These are phyloP conservation scores for Physocephala rufipes DNA, from an alignment of 2,888 invertebrate genomes.

Conservation along the genomic window DNA sequence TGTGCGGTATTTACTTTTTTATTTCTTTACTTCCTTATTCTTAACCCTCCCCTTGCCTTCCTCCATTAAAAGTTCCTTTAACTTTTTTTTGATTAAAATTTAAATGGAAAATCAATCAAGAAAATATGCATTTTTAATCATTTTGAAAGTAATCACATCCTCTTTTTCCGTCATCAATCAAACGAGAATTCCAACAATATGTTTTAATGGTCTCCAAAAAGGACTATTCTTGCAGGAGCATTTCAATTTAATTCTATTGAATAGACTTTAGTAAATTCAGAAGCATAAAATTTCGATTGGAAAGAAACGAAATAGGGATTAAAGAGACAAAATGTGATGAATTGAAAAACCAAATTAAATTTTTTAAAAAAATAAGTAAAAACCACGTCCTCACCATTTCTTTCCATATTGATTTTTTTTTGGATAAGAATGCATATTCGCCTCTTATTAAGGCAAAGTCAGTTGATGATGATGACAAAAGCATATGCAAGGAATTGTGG, in stretches of 20 bases:
- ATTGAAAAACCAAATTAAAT: no score
- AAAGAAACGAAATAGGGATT: no score
- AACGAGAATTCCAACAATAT: not conserved
- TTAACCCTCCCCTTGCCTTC: not conserved
- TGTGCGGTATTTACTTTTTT: slow-evolving; percentile 25
- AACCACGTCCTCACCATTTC: no score
- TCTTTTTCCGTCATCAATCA: not conserved
- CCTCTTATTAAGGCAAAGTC: not conserved
- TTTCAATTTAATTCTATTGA: no score
- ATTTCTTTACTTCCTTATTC: not conserved
- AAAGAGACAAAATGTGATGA: no score
- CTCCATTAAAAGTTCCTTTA: not conserved
- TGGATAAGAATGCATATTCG: no score
- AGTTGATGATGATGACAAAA: not conserved
- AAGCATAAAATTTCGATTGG: no score
- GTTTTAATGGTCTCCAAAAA: no score
- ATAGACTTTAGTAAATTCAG: no score
- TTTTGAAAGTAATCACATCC: not conserved
- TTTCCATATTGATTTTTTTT: no score
- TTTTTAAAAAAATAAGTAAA: no score
- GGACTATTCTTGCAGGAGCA: no score
- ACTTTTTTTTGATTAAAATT: slow-evolving; percentile 6
- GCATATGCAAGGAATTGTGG: slow-evolving; percentile 4
- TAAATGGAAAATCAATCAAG: slow-evolving; percentile 8
- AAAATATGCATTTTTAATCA: slow-evolving; percentile 10